Percentiles rank a stretch among this genome's conserved stretches.
These are phyloP conservation scores for Fregata magnificens DNA, from an alignment of 2,113 vertebrate species.

Conservation along the genomic window DNA sequence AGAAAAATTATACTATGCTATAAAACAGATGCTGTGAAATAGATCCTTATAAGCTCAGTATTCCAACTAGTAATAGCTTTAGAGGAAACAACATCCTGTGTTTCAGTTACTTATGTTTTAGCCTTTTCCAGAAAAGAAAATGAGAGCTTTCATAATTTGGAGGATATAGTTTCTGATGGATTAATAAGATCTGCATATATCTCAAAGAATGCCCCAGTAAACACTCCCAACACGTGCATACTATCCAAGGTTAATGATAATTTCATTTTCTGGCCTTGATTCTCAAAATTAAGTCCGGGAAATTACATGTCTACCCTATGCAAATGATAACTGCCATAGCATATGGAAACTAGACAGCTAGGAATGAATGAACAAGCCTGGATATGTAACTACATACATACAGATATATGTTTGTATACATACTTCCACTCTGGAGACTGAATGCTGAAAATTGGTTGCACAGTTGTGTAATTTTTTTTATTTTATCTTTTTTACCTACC, in stretches of 20 bases:
- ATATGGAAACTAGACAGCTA: background rate
- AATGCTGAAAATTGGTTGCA: background rate
- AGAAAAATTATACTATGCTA: background rate
- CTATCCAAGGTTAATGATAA: background rate
- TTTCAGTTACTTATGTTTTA: background rate
- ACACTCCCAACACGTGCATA: background rate
- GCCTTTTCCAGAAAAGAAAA: background rate
- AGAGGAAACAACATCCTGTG: background rate
- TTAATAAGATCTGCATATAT: background rate
- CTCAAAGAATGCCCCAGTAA: background rate
- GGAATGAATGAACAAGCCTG: background rate
- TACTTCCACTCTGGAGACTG: background rate
- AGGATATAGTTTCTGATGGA: background rate
- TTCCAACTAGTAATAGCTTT: background rate
- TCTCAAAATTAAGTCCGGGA: background rate
- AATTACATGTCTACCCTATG: background rate
- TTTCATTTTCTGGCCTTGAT: constrained; percentile 12
- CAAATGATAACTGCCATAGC: background rate
- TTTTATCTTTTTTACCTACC: background rate
- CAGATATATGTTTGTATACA: background rate
- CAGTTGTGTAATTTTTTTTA: background rate
- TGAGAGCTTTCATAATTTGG: background rate
- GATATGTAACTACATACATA: background rate
- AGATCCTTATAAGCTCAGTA: background rate
- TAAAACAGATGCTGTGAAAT: background rate